Conservation (phyloP, 2,797 vertebrate genomes). For the Ateles fusciceps region DNA sequence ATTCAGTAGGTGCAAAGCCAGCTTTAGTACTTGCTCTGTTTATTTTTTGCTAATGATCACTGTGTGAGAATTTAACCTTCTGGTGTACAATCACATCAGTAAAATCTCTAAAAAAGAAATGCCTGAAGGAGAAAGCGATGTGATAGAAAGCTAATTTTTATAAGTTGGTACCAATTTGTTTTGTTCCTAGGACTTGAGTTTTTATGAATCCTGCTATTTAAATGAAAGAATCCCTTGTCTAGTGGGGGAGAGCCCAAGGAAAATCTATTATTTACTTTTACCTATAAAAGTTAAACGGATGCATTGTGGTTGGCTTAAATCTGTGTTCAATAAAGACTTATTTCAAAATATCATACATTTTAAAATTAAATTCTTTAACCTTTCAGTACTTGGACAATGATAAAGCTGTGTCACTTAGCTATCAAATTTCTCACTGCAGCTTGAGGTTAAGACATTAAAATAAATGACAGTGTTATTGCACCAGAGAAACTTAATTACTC, state of each 20-base stretch:
- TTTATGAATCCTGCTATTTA: constrained; percentile 44
- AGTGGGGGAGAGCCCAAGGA: constrained; percentile 12
- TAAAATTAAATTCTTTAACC: constrained; percentile 66
- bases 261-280: constrained; percentile 56
- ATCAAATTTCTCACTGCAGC: constrained; percentile 45
- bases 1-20: constrained; percentile 99
- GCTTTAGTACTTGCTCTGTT: constrained; percentile 92
- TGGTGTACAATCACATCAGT: constrained; percentile 61
- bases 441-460: constrained; percentile 41
- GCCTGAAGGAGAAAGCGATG: background rate
- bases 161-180: constrained; percentile 32
- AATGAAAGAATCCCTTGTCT: constrained; percentile 59
- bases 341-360: constrained; percentile 47
- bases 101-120: constrained; percentile 19
- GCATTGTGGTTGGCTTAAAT: constrained; percentile 56
- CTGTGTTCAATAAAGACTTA: constrained; percentile 34
- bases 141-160: constrained; percentile 26
- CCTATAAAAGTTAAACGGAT: constrained; percentile 5
- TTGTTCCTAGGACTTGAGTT: background rate
- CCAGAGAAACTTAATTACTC: constrained; percentile 55
- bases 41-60: constrained; percentile 86
- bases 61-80: constrained; percentile 72
- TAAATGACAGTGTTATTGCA: constrained; percentile 49
- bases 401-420: constrained; percentile 40
- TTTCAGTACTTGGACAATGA: constrained; percentile 52